Evolutionary conservation across 2,797 vertebrate species (phyloP), one percentile per base, ranked within the genome.

Genomic region (Crax fasciolata): DNA sequence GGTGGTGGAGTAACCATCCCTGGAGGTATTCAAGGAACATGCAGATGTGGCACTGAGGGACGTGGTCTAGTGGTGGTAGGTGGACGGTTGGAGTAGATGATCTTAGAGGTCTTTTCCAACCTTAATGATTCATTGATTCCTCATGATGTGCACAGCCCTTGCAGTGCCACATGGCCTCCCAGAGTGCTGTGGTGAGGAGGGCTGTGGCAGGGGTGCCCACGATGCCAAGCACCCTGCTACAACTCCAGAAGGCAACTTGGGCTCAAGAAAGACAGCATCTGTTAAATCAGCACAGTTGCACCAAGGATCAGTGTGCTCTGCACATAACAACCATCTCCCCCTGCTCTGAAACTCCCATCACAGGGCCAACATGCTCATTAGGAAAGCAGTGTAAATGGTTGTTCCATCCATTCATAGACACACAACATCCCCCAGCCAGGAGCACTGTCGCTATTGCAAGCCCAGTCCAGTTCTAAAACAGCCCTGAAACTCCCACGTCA

Each of bases 181-280:
- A 13, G 21, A 41, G 28, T 4, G 6, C 72, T 35, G 62, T 6
- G 6, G 23, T 1, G 23, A 27, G 43, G 28, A 65, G 2, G 38
- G 65, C 84, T 3, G 1, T 38, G 51, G 2, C 30, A 58, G 48
- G 23, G 27, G 11, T 14, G 44, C 41, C 38, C 59, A 6, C 2
- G 4, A 6, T 0, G 7, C 24, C 61, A 3, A 23, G 14, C n/a
- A 8, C 1, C 11, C 28, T 35, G 1, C 0, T 13, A 30, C 12
- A 9, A 1, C n/a, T 67, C 24, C 1, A 1, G 49, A 44, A 57
- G 35, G 66, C 51, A 4, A 2, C 24, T 0, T 2, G n/a, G 51
- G 7, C 7, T 41, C 9, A 5, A 23, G 2, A 20, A 6, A 25
- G 49, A 44, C 57, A 35, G 23, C 1, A 2, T 16, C 5, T 8